Evolutionary conservation across 2,888 invertebrate genomes (phyloP), one percentile per base, ranked within the genome.

Genomic region (Branchellion lobata): DNA sequence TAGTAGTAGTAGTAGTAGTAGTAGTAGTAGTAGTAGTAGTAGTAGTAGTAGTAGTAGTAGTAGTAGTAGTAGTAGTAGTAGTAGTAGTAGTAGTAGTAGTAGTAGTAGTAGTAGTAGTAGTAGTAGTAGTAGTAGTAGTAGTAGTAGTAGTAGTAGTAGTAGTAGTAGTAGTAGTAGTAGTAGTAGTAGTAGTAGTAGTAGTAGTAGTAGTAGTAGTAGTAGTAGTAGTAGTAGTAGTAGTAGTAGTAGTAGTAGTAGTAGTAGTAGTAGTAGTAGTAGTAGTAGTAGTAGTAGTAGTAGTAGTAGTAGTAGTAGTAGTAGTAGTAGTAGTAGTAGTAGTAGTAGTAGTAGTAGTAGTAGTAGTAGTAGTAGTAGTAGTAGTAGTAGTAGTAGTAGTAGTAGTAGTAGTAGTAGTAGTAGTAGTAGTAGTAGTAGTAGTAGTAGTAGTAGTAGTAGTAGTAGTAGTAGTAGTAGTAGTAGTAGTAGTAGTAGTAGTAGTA

Each of bases 61-160:
- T 65, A 65, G 65, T 65, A 65, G 65, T 65, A 65, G 65, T 65
- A 65, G 65, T 21, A 65, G 65, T 65, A 65, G 65, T 65, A 65
- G 65, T 65, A 65, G 65, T 65, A 65, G 65, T 65, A 65, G 65
- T 65, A 65, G 5, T 65, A 65, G 65, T 65, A 65, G 65, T 65
- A 65, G 65, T 65, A 65, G 65, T 65, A 65, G 65, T 65, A 65
- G 65, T 65, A 65, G 65, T 65, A 65, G 65, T 65, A 65, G 65
- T 65, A 65, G 65, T 65, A 65, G 65, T 65, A 65, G 65, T 65
- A 65, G 65, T 65, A 65, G 65, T 65, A 65, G 65, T 65, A 65
- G 65, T 65, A 65, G 5, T 65, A 65, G 65, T 65, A 65, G 65
- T 65, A 65, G 65, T 65, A 65, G 65, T 65, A 65, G 65, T 65